Evolutionary conservation across 2,797 vertebrate species (phyloP), one percentile per base, ranked within the genome.

Genomic region (Phyllotis vaccarum): DNA sequence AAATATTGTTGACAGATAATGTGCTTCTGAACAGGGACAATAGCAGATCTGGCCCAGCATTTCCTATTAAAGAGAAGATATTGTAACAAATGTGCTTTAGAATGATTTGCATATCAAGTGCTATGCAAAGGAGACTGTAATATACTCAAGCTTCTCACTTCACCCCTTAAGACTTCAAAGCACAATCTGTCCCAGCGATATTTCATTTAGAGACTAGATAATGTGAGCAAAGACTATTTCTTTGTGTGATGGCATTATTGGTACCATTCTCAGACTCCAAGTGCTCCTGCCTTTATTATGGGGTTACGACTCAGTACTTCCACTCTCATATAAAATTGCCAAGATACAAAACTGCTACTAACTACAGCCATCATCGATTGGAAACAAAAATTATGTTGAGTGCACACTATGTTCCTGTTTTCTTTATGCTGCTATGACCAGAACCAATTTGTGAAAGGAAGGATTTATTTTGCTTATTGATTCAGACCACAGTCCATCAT

Each of bases 31-130:
- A 82, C 2, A 37, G 56, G 11, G 0, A 11, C 56, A 6, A 40
- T 81, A 43, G 88, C 10, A 88, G 12, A 37, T 81, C 72, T 31
- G 3, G 2, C 29, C 68, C 74, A 31, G 34, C 27, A 6, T 80
- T 92, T 86, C 22, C 81, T 82, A 68, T 21, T 52, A 5, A 93
- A 52, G 29, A 6, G 3, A 74, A 54, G 31, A 82, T 46, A 2
- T 22, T 91, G 16, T 19, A 5, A 13, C 52, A 14, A 22, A 85
- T 54, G 24, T 10, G 85, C 40, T 11, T 52, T 56, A 58, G 4
- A 27, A 92, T 37, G 29, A 46, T 74, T 92, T 81, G 9, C 89
- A 87, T 64, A 54, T 76, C 24, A 95, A 93, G 8, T 31, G 68
- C 7, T 85, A 86, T 37, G 88, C 22, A 82, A 91, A 96, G 2